Percentiles rank a stretch among this genome's conserved stretches.
phyloP scores from a whole-genome alignment of 2,888 invertebrate genomes.

The Agriotes lineatus region DNA sequence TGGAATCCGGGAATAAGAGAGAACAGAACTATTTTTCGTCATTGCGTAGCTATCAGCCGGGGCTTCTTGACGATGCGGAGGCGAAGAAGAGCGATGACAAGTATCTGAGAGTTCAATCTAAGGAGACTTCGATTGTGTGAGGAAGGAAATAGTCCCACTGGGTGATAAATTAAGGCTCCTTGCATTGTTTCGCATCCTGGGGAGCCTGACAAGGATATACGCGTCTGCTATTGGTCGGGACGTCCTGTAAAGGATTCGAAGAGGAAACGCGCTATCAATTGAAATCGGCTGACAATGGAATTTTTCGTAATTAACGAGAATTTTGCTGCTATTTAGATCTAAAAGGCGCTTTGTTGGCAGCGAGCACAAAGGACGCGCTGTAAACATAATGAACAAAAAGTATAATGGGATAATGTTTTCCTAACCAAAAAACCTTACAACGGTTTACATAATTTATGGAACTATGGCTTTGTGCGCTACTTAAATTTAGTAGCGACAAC shows the following conservation, averaged over 20 bases:
- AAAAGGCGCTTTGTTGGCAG: slow-evolving; percentile 33
- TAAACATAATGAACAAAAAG: slow-evolving; percentile 36
- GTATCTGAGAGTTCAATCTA: slow-evolving; percentile 63
- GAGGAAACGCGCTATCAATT: slow-evolving; percentile 62
- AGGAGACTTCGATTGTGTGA: slow-evolving; percentile 63
- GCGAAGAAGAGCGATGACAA: slow-evolving; percentile 62
- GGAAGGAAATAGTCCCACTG: slow-evolving; percentile 64
- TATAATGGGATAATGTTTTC: slow-evolving; percentile 20
- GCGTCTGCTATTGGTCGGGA: slow-evolving; percentile 57
- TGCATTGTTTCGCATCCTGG: slow-evolving; percentile 64
- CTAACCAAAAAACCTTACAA: slow-evolving; percentile 5
- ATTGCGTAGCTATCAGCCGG: slow-evolving; percentile 8
- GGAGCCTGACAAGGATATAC: slow-evolving; percentile 65
- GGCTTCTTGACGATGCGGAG: slow-evolving; percentile 5
- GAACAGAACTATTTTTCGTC: slow-evolving; percentile 22
- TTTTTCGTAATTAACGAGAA: slow-evolving; percentile 63
- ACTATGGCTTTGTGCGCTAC: background rate
- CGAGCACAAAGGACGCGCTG: slow-evolving; percentile 21
- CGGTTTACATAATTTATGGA: slow-evolving; percentile 12
- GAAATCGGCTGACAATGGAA: slow-evolving; percentile 63
- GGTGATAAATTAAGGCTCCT: slow-evolving; percentile 65
- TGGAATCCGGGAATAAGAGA: slow-evolving; percentile 10
- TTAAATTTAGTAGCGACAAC: too few relatives aligned
- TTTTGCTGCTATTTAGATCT: slow-evolving; percentile 52
- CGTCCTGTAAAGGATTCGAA: slow-evolving; percentile 60